These are phyloP conservation scores for Agonopterix heracliana DNA, from an alignment of 2,888 invertebrate species.

Conservation along the genomic window DNA sequence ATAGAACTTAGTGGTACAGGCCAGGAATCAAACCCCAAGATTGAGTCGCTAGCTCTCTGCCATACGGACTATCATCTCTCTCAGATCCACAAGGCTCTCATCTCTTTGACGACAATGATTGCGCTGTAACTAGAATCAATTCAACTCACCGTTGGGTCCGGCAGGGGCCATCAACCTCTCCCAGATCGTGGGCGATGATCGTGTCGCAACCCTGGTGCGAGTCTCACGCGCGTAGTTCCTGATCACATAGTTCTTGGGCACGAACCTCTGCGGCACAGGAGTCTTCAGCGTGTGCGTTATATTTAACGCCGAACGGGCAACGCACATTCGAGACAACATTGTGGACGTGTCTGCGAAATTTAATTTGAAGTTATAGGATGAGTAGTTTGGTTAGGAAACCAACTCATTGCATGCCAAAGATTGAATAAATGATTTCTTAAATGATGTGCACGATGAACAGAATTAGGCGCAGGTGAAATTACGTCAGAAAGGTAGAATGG, in stretches of 20 bases:
- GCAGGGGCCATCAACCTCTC: slow-evolving; percentile 87
- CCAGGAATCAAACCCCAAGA: no score
- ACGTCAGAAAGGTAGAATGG: no score
- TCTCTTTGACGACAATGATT: no score
- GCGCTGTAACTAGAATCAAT: not conserved
- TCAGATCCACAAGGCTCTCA: no score
- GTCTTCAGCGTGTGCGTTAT: slow-evolving; percentile 41
- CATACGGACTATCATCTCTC: no score
- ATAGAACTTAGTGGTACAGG: no score
- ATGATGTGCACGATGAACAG: not conserved
- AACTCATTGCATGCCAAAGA: not conserved
- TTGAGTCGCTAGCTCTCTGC: no score
- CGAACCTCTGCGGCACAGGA: slow-evolving; percentile 58
- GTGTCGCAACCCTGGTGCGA: slow-evolving; percentile 50
- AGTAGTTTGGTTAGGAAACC: no score
- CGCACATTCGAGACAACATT: slow-evolving; percentile 70
- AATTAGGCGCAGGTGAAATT: not conserved
- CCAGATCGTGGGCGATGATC: slow-evolving; percentile 76
- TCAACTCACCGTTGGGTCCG: slow-evolving; percentile 80
- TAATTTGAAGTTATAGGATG: not conserved
- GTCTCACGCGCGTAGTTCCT: slow-evolving; percentile 75
- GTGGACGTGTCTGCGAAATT: slow-evolving; percentile 22
- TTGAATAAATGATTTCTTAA: not conserved
- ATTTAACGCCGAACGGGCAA: slow-evolving; percentile 39
- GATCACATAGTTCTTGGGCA: slow-evolving; percentile 65